A percentile compares a stretch with the other conserved stretches of the same genome.
Evolutionary conservation across 92 coral and sea anemone species (phyloP).

Genomic region (Heliopora coerulea): DNA sequence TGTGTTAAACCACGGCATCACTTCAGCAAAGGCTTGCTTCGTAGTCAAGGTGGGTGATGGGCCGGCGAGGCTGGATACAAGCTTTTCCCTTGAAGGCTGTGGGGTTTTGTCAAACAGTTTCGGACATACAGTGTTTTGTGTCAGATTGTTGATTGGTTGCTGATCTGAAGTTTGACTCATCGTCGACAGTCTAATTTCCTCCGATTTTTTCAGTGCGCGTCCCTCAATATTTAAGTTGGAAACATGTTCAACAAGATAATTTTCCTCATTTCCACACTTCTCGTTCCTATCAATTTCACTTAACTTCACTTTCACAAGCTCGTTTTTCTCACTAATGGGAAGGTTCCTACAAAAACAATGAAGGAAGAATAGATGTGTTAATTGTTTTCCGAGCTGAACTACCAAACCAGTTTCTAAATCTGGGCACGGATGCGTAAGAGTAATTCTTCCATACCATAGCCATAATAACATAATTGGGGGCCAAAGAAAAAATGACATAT

Average conservation of each 20-base stretch:
- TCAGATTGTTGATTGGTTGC: not conserved
- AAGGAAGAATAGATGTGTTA: too few species aligned
- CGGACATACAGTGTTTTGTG: not conserved
- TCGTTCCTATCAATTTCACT: too few species aligned
- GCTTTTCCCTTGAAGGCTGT: not conserved
- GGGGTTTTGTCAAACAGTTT: not conserved
- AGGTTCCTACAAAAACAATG: too few species aligned
- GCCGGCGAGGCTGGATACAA: slow-evolving; percentile 44
- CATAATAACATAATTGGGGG: too few species aligned
- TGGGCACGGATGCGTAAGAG: too few species aligned
- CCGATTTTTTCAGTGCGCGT: not conserved
- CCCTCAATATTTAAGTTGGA: not conserved
- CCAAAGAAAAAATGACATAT: too few species aligned
- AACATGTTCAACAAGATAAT: not conserved
- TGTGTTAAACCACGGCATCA: slow-evolving; percentile 79
- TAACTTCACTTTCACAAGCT: too few species aligned
- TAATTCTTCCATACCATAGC: too few species aligned
- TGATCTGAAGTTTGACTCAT: not conserved
- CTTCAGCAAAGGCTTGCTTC: slow-evolving; percentile 70
- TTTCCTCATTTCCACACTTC: not conserved
- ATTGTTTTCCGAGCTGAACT: too few species aligned
- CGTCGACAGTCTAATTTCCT: not conserved
- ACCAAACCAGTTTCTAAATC: too few species aligned
- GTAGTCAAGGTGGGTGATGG: slow-evolving; percentile 82
- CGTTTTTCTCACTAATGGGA: too few species aligned